Evolutionary conservation across 1,140 invertebrate genomes (phyloP).

Genomic region (Agraylea sexmaculata): DNA sequence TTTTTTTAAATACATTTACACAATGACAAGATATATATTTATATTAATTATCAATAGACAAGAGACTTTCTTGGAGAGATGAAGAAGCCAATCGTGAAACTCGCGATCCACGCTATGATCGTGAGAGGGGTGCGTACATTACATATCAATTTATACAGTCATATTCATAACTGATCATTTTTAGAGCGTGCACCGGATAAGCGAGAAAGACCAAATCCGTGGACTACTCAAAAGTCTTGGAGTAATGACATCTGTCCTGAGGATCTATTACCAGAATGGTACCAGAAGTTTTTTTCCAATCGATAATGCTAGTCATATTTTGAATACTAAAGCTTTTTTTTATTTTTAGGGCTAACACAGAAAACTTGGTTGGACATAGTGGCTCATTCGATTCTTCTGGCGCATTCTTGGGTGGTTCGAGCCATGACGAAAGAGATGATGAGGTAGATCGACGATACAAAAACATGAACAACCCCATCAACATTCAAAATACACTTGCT

Average conservation of each 20-base stretch:
- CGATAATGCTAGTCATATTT: not conserved
- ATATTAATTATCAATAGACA: slow-evolving; percentile 4
- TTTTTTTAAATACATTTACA: too few relatives aligned
- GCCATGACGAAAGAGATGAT: slow-evolving; percentile 2
- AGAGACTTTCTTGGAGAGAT: slow-evolving; percentile 12
- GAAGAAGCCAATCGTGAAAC: slow-evolving; percentile 10
- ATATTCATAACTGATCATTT: slow-evolving; percentile 2
- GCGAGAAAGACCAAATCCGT: slow-evolving; percentile 1
- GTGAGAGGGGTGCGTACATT: too few relatives aligned
- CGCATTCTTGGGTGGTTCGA: slow-evolving; percentile 8
- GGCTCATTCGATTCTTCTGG: slow-evolving; percentile 13
- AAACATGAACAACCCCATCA: too few relatives aligned
- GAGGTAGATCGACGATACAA: too few relatives aligned
- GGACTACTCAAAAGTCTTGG: slow-evolving; percentile 9
- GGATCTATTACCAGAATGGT: slow-evolving; percentile 11
- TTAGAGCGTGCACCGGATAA: slow-evolving; percentile 1
- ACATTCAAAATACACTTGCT: too few relatives aligned
- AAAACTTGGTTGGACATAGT: slow-evolving; percentile 7
- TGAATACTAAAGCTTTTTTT: not conserved
- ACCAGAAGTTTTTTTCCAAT: not conserved
- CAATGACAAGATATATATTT: too few relatives aligned
- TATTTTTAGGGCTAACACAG: slow-evolving; percentile 11
- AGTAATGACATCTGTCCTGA: slow-evolving; percentile 5
- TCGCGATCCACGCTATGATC: slow-evolving; percentile 2
- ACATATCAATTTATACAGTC: not conserved